These are phyloP conservation scores for Drosophila seguyi DNA, from an alignment of 1,140 invertebrate genomes.

Conservation along the genomic window DNA sequence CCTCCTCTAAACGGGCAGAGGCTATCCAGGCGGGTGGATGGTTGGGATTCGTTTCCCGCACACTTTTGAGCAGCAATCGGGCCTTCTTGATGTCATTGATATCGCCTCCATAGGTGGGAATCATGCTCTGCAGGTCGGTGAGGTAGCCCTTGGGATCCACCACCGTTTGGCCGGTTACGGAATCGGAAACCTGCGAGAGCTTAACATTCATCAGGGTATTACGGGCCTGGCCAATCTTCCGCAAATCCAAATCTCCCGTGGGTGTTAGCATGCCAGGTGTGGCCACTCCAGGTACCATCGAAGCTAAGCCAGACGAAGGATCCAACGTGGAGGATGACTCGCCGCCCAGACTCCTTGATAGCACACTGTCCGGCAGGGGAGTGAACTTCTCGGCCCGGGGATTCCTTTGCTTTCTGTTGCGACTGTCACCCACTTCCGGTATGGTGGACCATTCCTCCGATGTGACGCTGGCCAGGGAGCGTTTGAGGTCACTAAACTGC, in stretches of 20 bases:
- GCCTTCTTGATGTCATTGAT: slow-evolving; percentile 99
- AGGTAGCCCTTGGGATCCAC: slow-evolving; percentile 99
- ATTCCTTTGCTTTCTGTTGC: slow-evolving; percentile 98
- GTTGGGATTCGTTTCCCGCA: slow-evolving; percentile 99
- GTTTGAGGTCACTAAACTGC: slow-evolving; percentile 99
- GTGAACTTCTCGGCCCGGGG: slow-evolving; percentile 98
- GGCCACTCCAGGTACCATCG: slow-evolving; percentile 92
- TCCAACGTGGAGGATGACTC: slow-evolving; percentile 94
- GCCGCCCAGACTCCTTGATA: slow-evolving; percentile 95
- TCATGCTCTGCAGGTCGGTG: slow-evolving; percentile 99
- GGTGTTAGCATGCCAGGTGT: slow-evolving; percentile 92
- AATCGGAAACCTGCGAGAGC: slow-evolving; percentile 98
- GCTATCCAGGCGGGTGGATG: slow-evolving; percentile 99
- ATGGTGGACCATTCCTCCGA: slow-evolving; percentile 98
- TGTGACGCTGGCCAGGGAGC: slow-evolving; percentile 93
- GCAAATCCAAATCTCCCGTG: slow-evolving; percentile 96
- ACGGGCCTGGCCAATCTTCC: slow-evolving; percentile 99
- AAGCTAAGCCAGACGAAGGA: slow-evolving; percentile 93
- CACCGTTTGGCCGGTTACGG: slow-evolving; percentile 99
- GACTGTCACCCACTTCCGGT: slow-evolving; percentile 99
- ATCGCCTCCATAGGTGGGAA: slow-evolving; percentile 98
- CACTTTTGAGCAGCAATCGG: slow-evolving; percentile 97
- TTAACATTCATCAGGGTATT: slow-evolving; percentile 99
- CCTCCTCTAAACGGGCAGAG: slow-evolving; percentile 98
- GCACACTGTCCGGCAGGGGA: slow-evolving; percentile 97